These are phyloP conservation scores for Bergia sp. DNA, from an alignment of 92 coral and sea anemone species.

Conservation along the genomic window DNA sequence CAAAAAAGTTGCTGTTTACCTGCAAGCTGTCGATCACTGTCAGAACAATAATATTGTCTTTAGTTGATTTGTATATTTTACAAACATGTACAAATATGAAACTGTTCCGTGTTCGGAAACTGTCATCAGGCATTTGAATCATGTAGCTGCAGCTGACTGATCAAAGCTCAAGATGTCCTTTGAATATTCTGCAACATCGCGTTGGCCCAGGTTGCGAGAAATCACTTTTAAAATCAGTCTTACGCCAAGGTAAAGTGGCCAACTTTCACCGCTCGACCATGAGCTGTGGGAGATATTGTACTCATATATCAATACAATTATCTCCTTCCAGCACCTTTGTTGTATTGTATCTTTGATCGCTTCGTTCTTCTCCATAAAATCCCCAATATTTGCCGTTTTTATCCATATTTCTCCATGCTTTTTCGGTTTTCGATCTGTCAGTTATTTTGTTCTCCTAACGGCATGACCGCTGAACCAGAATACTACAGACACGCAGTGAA, in stretches of 20 bases:
- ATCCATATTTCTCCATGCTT: constrained; percentile 14
- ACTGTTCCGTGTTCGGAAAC: constrained; percentile 8
- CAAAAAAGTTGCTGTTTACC: neutral
- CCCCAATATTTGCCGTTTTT: constrained; percentile 11
- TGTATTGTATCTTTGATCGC: neutral
- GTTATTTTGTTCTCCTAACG: no score
- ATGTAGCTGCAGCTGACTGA: neutral
- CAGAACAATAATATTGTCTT: neutral
- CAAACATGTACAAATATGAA: neutral
- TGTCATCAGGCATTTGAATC: constrained; percentile 1
- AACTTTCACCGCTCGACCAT: neutral
- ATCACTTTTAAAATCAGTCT: constrained; percentile 5
- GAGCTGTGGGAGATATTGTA: no score
- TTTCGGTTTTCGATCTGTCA: neutral
- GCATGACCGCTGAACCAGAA: no score
- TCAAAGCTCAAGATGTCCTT: constrained; percentile 4
- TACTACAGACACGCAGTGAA: no score
- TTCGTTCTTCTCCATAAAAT: neutral
- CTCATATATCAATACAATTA: constrained; percentile 7
- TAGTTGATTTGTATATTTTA: neutral
- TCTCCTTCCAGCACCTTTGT: constrained; percentile 10
- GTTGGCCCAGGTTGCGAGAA: constrained; percentile 4
- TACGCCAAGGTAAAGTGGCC: constrained; percentile 9
- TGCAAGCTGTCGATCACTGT: neutral
- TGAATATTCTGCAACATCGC: constrained; percentile 7